Evolutionary conservation across 2,797 vertebrate genomes (phyloP), one percentile per base, ranked within the genome.

Genomic region (Peromyscus aztecus): DNA sequence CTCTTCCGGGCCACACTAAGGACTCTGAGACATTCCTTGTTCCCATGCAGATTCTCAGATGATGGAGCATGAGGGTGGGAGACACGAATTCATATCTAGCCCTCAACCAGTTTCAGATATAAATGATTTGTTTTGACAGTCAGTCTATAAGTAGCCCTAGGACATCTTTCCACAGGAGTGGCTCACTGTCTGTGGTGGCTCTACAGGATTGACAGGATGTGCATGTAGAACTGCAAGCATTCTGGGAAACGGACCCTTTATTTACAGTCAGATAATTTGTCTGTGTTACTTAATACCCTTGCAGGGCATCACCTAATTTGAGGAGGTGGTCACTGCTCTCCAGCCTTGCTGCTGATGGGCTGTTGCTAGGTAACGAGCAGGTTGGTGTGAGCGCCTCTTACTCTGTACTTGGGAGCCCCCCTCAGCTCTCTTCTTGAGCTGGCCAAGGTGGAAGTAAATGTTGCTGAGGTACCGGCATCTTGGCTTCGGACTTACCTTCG

Each of bases 71-170:
- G 0, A 37, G 69, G 17, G 21, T 17, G 43, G 37, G 73, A n/a
- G 43, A 75, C 34, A 23, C 49, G n/a, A 37, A 21, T 77, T 82
- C 82, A 23, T 34, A 55, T 57, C 83, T 71, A 96, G 63, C 59
- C 77, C 69, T 91, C 34, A 37, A 59, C 87, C 82, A 2, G 37
- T 82, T 95, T 94, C 87, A 69, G 69, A 75, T 55, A 59, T 21
- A 71, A 63, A 31, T 14, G n/a, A 73, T 75, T 63, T 89, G 59
- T 96, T 81, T 90, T 76, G 94, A 67, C 63, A 65, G 21, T 67
- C 34, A 43, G 24, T 67, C 0, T 4, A 57, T 76, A 84, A 83
- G 27, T 24, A 86, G 52, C 77, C 3, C 7, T 8, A 73, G 59
- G 63, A 80, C 24, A 40, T 34, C 13, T 89, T 91, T 76, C 43